phyloP scores from a whole-genome alignment of 2,888 invertebrate species.

The Cephus spinipes region DNA sequence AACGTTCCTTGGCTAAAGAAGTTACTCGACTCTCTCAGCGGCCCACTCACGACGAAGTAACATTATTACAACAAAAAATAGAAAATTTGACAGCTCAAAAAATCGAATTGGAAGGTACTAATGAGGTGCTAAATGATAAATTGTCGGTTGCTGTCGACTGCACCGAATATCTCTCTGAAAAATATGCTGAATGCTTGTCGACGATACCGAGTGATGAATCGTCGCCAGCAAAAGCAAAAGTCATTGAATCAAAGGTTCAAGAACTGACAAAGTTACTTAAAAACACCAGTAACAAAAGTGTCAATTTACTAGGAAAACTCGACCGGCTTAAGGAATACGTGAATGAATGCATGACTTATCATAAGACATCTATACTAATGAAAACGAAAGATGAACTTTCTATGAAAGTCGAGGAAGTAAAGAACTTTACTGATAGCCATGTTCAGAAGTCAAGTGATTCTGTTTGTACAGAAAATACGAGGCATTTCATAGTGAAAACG shows the following conservation, averaged over 20 bases:
- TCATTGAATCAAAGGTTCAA: slow-evolving; percentile 8
- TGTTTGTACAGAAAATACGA: neutral
- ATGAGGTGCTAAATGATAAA: neutral
- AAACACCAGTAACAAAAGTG: neutral
- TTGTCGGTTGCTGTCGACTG: neutral
- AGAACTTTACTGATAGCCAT: neutral
- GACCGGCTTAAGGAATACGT: neutral
- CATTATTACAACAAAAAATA: slow-evolving; percentile 16
- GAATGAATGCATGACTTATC: neutral
- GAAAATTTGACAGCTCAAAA: slow-evolving; percentile 19
- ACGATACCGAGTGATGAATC: neutral
- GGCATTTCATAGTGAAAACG: neutral
- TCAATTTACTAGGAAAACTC: neutral
- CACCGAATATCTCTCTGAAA: neutral
- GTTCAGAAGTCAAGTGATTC: neutral
- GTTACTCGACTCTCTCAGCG: neutral
- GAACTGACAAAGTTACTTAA: slow-evolving; percentile 6
- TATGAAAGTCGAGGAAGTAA: neutral
- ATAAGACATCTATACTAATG: neutral
- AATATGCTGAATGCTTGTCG: neutral
- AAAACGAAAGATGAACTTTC: neutral
- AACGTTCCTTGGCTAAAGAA: neutral
- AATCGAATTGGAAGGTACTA: slow-evolving; percentile 7
- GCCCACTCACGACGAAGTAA: neutral
- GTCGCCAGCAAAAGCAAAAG: neutral